phyloP scores from a whole-genome alignment of 2,888 invertebrate genomes.

The Drosophila rubida region DNA sequence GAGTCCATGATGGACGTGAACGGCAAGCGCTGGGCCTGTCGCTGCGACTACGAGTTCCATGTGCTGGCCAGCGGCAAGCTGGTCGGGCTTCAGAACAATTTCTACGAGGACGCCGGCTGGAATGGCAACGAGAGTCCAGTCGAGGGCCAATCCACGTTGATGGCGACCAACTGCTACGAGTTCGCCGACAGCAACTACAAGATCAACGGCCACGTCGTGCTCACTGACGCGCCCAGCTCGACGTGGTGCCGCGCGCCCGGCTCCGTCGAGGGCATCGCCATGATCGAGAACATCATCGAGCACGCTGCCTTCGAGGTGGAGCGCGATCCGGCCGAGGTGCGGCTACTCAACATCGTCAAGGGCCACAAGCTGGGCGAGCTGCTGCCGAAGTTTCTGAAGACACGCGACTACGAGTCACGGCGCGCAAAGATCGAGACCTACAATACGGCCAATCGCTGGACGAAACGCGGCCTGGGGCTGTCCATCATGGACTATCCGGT shows the following conservation, averaged over 20 bases:
- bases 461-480: constrained; percentile 90
- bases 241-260: constrained; percentile 89
- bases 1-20: constrained; percentile 90
- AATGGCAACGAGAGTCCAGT: constrained; percentile 86
- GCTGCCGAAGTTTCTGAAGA: constrained; percentile 85
- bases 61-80: constrained; percentile 88
- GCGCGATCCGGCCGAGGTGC: constrained; percentile 87
- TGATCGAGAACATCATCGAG: constrained; percentile 88
- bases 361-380: constrained; percentile 84
- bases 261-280: constrained; percentile 87
- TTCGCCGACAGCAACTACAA: constrained; percentile 87
- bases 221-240: constrained; percentile 89
- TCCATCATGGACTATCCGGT: constrained; percentile 90
- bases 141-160: constrained; percentile 61
- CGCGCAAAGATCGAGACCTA: constrained; percentile 86
- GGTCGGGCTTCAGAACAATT: constrained; percentile 87
- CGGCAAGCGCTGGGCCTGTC: constrained; percentile 89
- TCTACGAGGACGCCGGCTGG: constrained; percentile 87
- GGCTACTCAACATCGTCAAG: constrained; percentile 86
- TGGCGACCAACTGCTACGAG: constrained; percentile 87
- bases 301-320: constrained; percentile 87
- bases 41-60: constrained; percentile 88
- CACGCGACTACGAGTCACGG: constrained; percentile 86
- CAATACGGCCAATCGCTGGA: constrained; percentile 91
- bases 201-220: constrained; percentile 88